Evolutionary conservation across 2,113 vertebrate genomes (phyloP).

Genomic region (Hystrix brachyura): DNA sequence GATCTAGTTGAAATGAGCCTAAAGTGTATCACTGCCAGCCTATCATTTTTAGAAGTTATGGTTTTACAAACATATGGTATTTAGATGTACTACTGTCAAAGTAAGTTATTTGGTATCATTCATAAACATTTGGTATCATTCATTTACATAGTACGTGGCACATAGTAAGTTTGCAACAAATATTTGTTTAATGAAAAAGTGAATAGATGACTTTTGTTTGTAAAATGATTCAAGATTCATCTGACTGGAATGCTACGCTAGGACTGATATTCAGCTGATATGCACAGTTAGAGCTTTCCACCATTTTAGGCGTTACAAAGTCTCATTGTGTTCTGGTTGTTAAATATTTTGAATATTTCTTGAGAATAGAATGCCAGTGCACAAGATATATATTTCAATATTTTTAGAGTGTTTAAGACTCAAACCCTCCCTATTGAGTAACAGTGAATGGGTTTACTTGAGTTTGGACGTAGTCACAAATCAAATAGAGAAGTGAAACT

Average conservation of each 20-base stretch:
- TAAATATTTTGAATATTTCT: constrained; percentile 41
- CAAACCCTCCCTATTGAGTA: constrained; percentile 6
- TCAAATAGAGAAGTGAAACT: neutral
- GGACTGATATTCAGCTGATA: neutral
- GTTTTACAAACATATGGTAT: constrained; percentile 32
- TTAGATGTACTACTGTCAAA: constrained; percentile 6
- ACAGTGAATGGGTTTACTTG: neutral
- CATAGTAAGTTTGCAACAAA: neutral
- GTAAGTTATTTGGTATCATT: neutral
- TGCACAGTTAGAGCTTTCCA: neutral
- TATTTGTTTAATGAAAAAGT: neutral
- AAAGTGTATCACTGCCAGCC: neutral
- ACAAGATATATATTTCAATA: neutral
- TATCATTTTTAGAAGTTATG: neutral
- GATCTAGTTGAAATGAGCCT: constrained; percentile 43
- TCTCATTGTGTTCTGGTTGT: constrained; percentile 5
- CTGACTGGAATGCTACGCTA: neutral
- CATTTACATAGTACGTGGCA: neutral
- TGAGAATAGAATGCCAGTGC: neutral
- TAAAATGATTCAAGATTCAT: constrained; percentile 51
- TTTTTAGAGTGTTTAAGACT: neutral
- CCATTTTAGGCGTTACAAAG: neutral
- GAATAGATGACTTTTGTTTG: neutral
- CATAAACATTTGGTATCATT: neutral
- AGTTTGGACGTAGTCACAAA: neutral